phyloP scores from a whole-genome alignment of 1,140 invertebrate genomes.

The Pemphigus obesinymphae region DNA sequence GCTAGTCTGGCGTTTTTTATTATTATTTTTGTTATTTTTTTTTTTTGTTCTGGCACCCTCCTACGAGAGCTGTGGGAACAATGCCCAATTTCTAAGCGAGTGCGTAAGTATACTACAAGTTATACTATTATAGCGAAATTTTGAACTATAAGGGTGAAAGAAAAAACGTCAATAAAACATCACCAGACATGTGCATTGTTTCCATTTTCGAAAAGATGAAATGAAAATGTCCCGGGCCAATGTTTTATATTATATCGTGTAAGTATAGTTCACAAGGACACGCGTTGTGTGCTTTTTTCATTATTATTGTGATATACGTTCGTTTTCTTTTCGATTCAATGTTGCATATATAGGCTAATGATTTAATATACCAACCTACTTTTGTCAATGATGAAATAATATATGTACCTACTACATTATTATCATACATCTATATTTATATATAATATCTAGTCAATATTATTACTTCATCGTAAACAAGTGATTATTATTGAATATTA shows the following conservation, averaged over 20 bases:
- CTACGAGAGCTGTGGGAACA: constrained; percentile 21
- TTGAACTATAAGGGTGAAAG: background rate
- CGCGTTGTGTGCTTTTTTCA: too few relatives aligned
- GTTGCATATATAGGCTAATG: background rate
- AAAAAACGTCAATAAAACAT: constrained; percentile 10
- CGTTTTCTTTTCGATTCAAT: too few relatives aligned
- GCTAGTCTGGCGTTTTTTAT: background rate
- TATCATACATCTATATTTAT: too few relatives aligned
- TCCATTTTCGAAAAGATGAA: background rate
- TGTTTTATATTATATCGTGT: background rate
- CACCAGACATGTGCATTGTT: background rate
- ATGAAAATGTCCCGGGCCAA: background rate
- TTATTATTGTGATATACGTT: too few relatives aligned
- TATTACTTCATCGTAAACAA: too few relatives aligned
- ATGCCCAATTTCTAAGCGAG: constrained; percentile 22
- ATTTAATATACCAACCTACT: background rate
- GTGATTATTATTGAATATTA: too few relatives aligned
- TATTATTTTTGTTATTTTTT: background rate
- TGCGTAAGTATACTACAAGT: background rate
- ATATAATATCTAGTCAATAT: too few relatives aligned
- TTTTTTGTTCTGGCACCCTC: constrained; percentile 25
- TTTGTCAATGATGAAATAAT: background rate
- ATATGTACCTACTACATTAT: too few relatives aligned
- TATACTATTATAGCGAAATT: background rate
- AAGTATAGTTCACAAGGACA: too few relatives aligned